Conservation (phyloP, 1,140 invertebrate genomes). For the Condylostylus longicornis region DNA sequence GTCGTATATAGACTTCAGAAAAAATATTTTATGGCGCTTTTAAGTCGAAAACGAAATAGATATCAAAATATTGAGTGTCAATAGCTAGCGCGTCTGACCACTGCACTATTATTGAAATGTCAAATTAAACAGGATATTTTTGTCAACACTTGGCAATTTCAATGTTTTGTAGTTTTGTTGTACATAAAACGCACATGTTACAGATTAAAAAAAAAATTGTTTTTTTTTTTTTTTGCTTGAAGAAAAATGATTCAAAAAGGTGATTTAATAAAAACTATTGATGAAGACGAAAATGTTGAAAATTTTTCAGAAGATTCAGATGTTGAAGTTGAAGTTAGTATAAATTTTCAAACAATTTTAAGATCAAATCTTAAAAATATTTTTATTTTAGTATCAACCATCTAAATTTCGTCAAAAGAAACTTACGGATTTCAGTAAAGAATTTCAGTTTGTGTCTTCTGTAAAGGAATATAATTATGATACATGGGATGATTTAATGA, state of each 20-base stretch:
- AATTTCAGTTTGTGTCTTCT: slow-evolving; percentile 58
- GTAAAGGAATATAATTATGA: slow-evolving; percentile 63
- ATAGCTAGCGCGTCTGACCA: too few relatives aligned
- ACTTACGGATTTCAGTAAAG: slow-evolving; percentile 54
- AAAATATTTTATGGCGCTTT: too few relatives aligned
- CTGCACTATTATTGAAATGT: too few relatives aligned
- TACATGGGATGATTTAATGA: slow-evolving; percentile 71
- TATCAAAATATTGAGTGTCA: too few relatives aligned
- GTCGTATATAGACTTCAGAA: too few relatives aligned
- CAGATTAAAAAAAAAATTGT: slow-evolving; percentile 18
- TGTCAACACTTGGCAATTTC: too few relatives aligned
- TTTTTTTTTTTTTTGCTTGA: slow-evolving; percentile 3
- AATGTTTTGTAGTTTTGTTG: too few relatives aligned
- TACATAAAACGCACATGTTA: slow-evolving; percentile 17
- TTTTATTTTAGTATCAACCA: slow-evolving; percentile 53
- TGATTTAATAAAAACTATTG: slow-evolving; percentile 47
- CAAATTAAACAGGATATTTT: too few relatives aligned
- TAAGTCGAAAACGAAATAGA: too few relatives aligned
- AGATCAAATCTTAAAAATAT: slow-evolving; percentile 7
- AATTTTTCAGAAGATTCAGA: slow-evolving; percentile 68
- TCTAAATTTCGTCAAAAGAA: slow-evolving; percentile 55
- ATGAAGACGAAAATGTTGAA: slow-evolving; percentile 60
- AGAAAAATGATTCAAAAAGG: neutral
- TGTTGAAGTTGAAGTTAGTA: slow-evolving; percentile 59
- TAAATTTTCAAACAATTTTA: neutral